Percentiles rank a stretch among this genome's conserved stretches.
Conservation (phyloP, 2,113 vertebrate species). For the Notiomystis cincta region DNA sequence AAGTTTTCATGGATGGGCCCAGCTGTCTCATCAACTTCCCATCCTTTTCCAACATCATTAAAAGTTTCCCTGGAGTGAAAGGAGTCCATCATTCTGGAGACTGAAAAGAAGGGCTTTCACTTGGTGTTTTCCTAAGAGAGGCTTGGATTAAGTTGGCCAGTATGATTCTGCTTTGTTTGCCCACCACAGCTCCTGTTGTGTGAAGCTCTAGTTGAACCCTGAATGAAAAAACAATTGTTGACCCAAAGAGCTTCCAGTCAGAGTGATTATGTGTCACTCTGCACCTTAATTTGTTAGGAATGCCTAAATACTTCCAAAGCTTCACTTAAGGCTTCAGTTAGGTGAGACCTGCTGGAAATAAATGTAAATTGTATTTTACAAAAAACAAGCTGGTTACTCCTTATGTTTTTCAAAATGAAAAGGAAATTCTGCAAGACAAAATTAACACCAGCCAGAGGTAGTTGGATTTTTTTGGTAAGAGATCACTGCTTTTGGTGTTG, state of each 20-base stretch:
- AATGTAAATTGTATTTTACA: neutral
- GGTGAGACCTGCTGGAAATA: neutral
- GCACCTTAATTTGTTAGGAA: neutral
- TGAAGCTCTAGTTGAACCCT: neutral
- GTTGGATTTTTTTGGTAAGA: neutral
- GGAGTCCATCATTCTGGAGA: neutral
- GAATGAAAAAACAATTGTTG: neutral
- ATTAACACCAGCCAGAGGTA: neutral
- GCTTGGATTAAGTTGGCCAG: neutral
- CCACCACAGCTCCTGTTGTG: neutral
- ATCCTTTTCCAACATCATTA: neutral
- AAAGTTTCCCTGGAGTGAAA: neutral
- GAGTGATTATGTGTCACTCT: neutral
- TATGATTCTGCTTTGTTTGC: neutral
- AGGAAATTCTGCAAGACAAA: neutral
- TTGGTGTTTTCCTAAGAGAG: neutral
- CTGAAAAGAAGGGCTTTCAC: neutral
- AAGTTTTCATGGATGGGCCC: neutral
- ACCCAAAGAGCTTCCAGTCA: neutral
- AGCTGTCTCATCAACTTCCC: neutral
- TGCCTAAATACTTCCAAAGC: neutral
- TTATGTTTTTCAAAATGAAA: neutral
- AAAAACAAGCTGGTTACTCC: neutral
- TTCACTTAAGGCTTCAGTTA: neutral
- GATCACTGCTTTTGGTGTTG: neutral